Conservation (phyloP, 2,888 invertebrate genomes). For the Macrosiphum euphorbiae region DNA sequence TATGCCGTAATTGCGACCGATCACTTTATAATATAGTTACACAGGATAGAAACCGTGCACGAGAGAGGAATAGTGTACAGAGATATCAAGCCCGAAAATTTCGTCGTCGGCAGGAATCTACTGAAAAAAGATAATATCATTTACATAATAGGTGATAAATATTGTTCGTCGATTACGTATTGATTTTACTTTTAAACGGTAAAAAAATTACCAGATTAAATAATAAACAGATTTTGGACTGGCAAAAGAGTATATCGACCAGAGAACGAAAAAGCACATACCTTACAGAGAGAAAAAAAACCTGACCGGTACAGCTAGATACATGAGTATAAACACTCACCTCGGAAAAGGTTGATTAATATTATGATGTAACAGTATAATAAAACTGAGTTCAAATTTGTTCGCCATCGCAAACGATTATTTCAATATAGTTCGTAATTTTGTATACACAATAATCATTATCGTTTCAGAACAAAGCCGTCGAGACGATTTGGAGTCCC, state of each 20-base stretch:
- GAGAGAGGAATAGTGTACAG: slow-evolving; percentile 98
- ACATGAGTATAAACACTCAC: slow-evolving; percentile 99
- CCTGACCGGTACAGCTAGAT: slow-evolving; percentile 98
- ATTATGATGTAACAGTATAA: slow-evolving; percentile 64
- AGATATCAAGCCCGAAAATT: slow-evolving; percentile 99
- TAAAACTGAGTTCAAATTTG: too few relatives aligned
- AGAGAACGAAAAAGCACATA: slow-evolving; percentile 99
- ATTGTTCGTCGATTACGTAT: not conserved
- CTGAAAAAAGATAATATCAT: slow-evolving; percentile 98
- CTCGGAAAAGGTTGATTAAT: slow-evolving; percentile 87
- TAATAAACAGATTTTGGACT: slow-evolving; percentile 92
- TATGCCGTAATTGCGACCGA: not conserved
- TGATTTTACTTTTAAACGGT: slow-evolving; percentile 4
- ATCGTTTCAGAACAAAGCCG: slow-evolving; percentile 90
- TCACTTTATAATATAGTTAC: slow-evolving; percentile 77
- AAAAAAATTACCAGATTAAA: slow-evolving; percentile 25
- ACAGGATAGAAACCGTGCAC: slow-evolving; percentile 99
- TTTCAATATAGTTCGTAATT: not conserved
- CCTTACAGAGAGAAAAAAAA: slow-evolving; percentile 99
- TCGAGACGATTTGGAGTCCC: slow-evolving; percentile 98
- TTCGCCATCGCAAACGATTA: not conserved
- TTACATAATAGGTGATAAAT: slow-evolving; percentile 88
- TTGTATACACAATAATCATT: not conserved
- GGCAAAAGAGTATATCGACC: slow-evolving; percentile 99
- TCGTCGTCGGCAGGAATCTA: slow-evolving; percentile 97